Conservation (phyloP, 1,140 invertebrate genomes). For the Oncopeltus fasciatus region DNA sequence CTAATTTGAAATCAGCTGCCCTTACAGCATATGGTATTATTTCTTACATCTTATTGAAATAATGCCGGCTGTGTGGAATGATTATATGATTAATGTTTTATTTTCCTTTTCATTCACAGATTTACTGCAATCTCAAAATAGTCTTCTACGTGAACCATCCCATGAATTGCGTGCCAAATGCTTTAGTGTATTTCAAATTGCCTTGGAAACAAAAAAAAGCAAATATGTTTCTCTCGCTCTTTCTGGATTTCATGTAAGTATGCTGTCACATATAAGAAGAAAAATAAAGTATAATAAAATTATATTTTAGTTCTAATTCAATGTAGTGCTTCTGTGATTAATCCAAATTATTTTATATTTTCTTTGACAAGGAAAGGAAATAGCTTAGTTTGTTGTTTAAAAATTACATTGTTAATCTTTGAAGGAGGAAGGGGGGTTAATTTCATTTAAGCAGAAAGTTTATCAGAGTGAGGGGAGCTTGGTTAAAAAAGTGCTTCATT, state of each 20-base stretch:
- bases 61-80: too few relatives aligned
- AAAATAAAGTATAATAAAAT: too few relatives aligned
- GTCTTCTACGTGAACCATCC: conserved; percentile 58
- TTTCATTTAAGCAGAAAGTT: too few relatives aligned
- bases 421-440: too few relatives aligned
- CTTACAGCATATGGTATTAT: conserved; percentile 61
- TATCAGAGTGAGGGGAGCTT: too few relatives aligned
- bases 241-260: conserved; percentile 67
- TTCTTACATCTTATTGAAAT: too few relatives aligned
- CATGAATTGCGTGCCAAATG: conserved; percentile 70
- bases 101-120: conserved; percentile 41
- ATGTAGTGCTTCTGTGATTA: conserved; percentile 24
- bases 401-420: too few relatives aligned
- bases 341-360: too few relatives aligned
- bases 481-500: too few relatives aligned
- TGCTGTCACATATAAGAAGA: too few relatives aligned
- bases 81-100: not conserved
- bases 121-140: conserved; percentile 65
- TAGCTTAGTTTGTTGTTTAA: too few relatives aligned
- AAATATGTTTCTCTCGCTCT: conserved; percentile 68
- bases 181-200: conserved; percentile 64
- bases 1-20: conserved; percentile 52
- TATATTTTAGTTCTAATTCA: not conserved
- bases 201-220: conserved; percentile 72
- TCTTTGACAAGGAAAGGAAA: too few relatives aligned